Evolutionary conservation across 2,888 invertebrate genomes (phyloP), one percentile per base, ranked within the genome.

Genomic region (Rhodophaea formosa): DNA sequence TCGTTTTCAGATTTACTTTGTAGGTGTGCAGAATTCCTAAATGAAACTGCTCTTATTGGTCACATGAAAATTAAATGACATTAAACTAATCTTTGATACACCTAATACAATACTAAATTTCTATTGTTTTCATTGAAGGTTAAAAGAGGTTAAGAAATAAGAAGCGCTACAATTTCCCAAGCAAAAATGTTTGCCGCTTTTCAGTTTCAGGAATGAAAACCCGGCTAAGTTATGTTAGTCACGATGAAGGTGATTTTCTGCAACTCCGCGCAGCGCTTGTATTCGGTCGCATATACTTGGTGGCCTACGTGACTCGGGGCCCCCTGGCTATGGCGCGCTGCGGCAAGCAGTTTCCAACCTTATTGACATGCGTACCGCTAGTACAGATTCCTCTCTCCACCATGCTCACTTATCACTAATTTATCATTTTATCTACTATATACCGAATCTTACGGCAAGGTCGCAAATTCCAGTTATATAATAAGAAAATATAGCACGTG

Each of bases 271-370:
- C 30, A 63, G 46, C 79, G 61, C 68, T 71, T 68, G 53, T 72
- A 87, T 68, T 72, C 71, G 68, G 82, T 49, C 77, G 87, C 79
- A 66, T 83, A 69, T 69, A 73, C 76, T 66, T 67, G 79, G 82
- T 89, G 88, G 92, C 91, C 86, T 92, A 92, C 92, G 92, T 92
- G 92, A 92, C 92, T 86, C 68, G 71, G 75, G 77, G 82, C 71
- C 77, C 79, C 82, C 79, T 74, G 68, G 83, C 82, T 86, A 91
- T 91, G 92, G 91, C 85, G 88, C 75, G 88, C 78, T 78, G 83
- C 75, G 92, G 87, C 82, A 89, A 84, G 84, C 92, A 73, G 92
- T 84, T 77, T 86, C 81, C 80, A 82, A 84, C 82, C 87, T 82
- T 89, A 88, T 80, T 72, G 82, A 86, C 85, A 77, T 68, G 62